Evolutionary conservation across 2,797 vertebrate species (phyloP).

Genomic region (Alca torda): DNA sequence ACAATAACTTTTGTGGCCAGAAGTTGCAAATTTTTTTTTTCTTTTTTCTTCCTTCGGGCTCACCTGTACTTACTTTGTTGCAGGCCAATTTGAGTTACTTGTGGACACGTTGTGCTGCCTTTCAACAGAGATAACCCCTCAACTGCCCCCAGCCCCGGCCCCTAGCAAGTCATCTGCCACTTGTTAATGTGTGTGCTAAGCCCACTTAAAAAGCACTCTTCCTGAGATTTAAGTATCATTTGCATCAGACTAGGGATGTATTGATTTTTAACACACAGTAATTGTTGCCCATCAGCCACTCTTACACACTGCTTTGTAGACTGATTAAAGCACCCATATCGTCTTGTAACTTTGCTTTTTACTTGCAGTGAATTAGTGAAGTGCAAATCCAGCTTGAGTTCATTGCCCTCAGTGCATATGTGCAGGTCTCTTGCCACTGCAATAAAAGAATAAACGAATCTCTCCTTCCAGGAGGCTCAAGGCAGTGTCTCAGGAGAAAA

Average conservation of each 20-base stretch:
- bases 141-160: neutral
- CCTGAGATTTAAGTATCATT: neutral
- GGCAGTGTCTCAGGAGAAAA: neutral
- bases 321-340: neutral
- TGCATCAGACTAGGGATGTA: neutral
- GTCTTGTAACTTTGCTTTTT: neutral
- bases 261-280: neutral
- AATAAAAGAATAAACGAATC: neutral
- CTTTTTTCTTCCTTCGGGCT: neutral
- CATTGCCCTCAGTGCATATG: fast-evolving
- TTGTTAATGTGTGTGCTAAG: neutral
- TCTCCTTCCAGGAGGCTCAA: neutral
- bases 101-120: neutral
- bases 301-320: neutral
- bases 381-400: neutral
- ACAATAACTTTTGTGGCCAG: neutral
- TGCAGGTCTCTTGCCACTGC: neutral
- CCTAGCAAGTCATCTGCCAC: neutral
- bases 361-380: too few relatives aligned
- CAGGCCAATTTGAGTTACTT: neutral
- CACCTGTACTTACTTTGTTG: neutral
- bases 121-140: neutral
- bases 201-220: neutral
- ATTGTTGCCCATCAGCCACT: neutral
- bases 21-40: neutral